Base-by-base conservation (phyloP, 2,888 invertebrate species). In the Agrenia bidenticulata region DNA sequence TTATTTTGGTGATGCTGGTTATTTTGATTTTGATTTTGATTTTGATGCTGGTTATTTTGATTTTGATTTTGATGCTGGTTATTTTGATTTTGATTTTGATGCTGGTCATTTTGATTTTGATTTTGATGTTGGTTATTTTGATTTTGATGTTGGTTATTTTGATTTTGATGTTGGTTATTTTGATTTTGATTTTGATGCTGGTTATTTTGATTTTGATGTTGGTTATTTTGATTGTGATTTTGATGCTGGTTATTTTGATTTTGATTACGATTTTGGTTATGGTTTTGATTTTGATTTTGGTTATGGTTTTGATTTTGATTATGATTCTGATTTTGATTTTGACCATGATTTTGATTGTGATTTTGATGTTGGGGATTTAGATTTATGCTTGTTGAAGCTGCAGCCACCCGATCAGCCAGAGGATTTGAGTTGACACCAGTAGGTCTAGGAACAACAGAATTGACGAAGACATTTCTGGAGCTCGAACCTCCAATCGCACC, bases 341-440 rank as follows among this genome's bases (percentile, higher is more conserved):
- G 21, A 23, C 2, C 19, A 39, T 57, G 56, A 21, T 41, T 37
- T 9, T 39, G 41, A 11, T 26, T 26, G 32, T n/a, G n/a, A n/a
- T n/a, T n/a, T n/a, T n/a, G n/a, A n/a, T n/a, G n/a, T n/a, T n/a
- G n/a, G n/a, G n/a, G n/a, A n/a, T n/a, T n/a, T n/a, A n/a, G n/a
- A n/a, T n/a, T n/a, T n/a, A n/a, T n/a, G n/a, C n/a, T n/a, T n/a
- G n/a, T n/a, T n/a, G n/a, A n/a, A n/a, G n/a, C n/a, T n/a, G n/a
- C n/a, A n/a, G n/a, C n/a, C 2, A 70, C 67, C 21, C 67, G 70
- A 51, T 56, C 51, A 2, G 26, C 58, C 19, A 57, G 45, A 27
- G 61, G 27, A 60, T 56, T 66, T 1, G 45, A 50, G 37, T 63
- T 64, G 1, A 54, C 42, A 9, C 59, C 54, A 21, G 49, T 45